These are phyloP conservation scores for Reinhardtius hippoglossoides DNA, from an alignment of 2,113 vertebrate genomes.

Conservation along the genomic window DNA sequence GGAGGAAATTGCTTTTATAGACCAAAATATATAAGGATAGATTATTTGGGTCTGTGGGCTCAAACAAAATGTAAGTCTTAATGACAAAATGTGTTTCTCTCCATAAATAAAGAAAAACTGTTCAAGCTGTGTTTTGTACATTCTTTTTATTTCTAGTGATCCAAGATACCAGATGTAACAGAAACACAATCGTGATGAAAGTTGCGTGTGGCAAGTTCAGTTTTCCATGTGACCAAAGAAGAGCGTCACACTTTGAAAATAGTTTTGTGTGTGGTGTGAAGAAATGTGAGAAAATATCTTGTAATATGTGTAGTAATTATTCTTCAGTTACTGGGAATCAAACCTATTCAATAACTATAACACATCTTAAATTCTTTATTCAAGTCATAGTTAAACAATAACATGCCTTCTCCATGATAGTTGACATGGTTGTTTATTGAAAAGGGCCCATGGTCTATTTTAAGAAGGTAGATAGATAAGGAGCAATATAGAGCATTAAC, in stretches of 20 bases:
- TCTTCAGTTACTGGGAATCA: background rate
- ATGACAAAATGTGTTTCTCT: constrained; percentile 87
- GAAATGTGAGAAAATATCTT: background rate
- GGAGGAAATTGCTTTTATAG: constrained; percentile 80
- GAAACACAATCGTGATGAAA: background rate
- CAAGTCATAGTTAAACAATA: background rate
- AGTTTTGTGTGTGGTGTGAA: background rate
- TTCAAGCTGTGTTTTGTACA: constrained; percentile 61
- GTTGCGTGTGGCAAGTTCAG: background rate
- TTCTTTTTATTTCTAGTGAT: constrained; percentile 10
- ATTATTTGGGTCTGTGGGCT: constrained; percentile 85
- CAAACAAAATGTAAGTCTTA: constrained; percentile 90
- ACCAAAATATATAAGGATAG: constrained; percentile 75
- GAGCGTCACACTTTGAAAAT: too few relatives aligned
- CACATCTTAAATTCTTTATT: background rate
- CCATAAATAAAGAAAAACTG: constrained; percentile 81
- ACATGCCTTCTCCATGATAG: background rate
- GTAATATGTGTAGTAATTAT: background rate
- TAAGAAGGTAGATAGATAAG: background rate
- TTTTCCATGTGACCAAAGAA: too few relatives aligned
- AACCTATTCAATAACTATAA: too few relatives aligned
- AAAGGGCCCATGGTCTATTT: background rate
- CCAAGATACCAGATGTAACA: background rate
- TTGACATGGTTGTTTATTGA: background rate
- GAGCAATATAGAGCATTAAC: background rate